A percentile compares a stretch with the other conserved stretches of the same genome.
These are phyloP conservation scores for Choristoneura fumiferana DNA, from an alignment of 1,140 invertebrate species.

Conservation along the genomic window DNA sequence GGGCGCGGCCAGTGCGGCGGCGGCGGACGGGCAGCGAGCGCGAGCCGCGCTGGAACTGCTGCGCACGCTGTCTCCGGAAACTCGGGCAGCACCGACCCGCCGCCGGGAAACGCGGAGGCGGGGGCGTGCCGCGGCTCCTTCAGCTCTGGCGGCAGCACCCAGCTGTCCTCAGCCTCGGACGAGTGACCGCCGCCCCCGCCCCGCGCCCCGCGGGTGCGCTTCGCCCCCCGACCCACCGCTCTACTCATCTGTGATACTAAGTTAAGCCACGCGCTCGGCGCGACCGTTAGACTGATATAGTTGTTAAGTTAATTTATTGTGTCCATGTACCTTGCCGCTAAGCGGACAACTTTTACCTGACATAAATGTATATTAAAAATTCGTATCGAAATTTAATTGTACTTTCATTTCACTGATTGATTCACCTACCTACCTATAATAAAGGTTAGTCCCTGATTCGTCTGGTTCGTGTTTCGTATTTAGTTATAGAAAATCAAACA, in stretches of 20 bases:
- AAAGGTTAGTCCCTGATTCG: too few relatives aligned
- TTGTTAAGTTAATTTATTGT: slow-evolving; percentile 71
- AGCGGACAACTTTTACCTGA: slow-evolving; percentile 72
- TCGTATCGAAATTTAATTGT: slow-evolving; percentile 41
- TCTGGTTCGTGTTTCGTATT: too few relatives aligned
- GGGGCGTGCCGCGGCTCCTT: slow-evolving; percentile 59
- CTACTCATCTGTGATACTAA: slow-evolving; percentile 77
- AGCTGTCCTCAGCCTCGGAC: slow-evolving; percentile 69
- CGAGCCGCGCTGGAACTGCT: slow-evolving; percentile 66
- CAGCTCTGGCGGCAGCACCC: slow-evolving; percentile 71
- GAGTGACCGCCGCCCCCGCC: slow-evolving; percentile 57
- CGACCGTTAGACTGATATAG: slow-evolving; percentile 76
- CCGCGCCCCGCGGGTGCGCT: slow-evolving; percentile 33
- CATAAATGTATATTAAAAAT: slow-evolving; percentile 58
- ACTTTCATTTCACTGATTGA: neutral
- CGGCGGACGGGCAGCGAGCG: slow-evolving; percentile 60
- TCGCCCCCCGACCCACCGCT: slow-evolving; percentile 61
- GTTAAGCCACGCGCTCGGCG: slow-evolving; percentile 68
- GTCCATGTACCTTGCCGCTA: slow-evolving; percentile 75
- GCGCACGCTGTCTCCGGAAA: slow-evolving; percentile 64
- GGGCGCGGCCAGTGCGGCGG: slow-evolving; percentile 47
- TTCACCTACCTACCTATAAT: too few relatives aligned
- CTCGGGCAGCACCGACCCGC: slow-evolving; percentile 80
- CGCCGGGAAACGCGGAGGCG: slow-evolving; percentile 49
- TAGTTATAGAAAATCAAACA: too few relatives aligned